Base-by-base conservation (phyloP, 64 coral and sea anemone genomes). In the Hydrozoanthus tunicans region DNA sequence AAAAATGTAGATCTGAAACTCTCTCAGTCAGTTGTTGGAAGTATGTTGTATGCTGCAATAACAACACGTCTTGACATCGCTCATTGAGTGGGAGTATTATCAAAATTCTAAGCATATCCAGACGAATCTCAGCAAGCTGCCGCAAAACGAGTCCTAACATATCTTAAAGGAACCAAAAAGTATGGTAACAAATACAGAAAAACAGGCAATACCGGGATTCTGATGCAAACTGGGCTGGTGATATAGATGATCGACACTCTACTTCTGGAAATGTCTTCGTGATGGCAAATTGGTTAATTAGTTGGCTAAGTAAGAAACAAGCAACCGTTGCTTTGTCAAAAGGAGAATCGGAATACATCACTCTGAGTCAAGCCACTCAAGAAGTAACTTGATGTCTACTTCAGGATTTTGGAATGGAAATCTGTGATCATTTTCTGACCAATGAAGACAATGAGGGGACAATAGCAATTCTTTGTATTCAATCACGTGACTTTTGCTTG, bases 211-310 rank as follows among this genome's bases (percentile, higher is more conserved):
- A 55, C 1, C 8, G 69, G 1, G 81, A 91, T 51, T 81, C 63
- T 23, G 64, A 81, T 58, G 91, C 91, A 86, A 65, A 79, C 64
- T 93, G 73, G 70, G 91, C 91, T 5, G 91, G 32, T 92, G 91
- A 92, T 86, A 12, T 57, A 7, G 93, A 94, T 90, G 71, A 90
- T 53, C 53, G 79, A 56, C 81, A 91, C 32, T 93, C 92, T 60
- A 93, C 92, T 23, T 81, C 79, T 68, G 93, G 88, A 70, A 86
- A 93, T 26, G 59, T 85, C 0, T 93, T 93, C 58, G 58, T 68
- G 27, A 1, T 93, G 15, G 91, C 73, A 79, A 88, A 79, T 56
- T 75, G 82, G 59, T 17, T 62, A 81, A 23, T 93, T 14, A 93
- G 91, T 11, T 93, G 91, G 74, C 4, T 89, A 6, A 79, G 91